A percentile compares a stretch with the other conserved stretches of the same genome.
These are phyloP conservation scores for Drosophila mettleri DNA, from an alignment of 2,888 invertebrate species.

Conservation along the genomic window DNA sequence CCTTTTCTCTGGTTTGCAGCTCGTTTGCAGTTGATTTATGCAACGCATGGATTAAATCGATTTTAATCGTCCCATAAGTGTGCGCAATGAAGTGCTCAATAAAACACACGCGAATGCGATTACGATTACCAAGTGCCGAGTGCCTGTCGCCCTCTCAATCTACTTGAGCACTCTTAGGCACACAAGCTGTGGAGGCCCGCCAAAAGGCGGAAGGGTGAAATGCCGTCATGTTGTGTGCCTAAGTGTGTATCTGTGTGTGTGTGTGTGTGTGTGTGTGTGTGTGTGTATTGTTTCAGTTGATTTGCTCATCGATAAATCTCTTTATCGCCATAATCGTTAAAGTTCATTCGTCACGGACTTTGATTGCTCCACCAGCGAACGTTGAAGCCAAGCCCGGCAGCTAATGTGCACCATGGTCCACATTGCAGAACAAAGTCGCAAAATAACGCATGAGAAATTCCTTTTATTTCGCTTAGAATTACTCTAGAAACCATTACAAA, in stretches of 20 bases:
- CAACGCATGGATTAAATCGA: slow-evolving; percentile 70
- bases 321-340: slow-evolving; percentile 78
- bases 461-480: too few relatives aligned
- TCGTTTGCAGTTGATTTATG: slow-evolving; percentile 65
- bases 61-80: slow-evolving; percentile 76
- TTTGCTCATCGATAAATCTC: slow-evolving; percentile 75
- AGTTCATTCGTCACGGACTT: slow-evolving; percentile 74
- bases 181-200: slow-evolving; percentile 25
- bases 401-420: slow-evolving; percentile 37
- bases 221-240: slow-evolving; percentile 11
- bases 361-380: slow-evolving; percentile 59
- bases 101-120: slow-evolving; percentile 67
- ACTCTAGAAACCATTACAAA: too few relatives aligned
- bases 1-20: slow-evolving; percentile 18
- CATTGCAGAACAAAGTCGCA: background rate
- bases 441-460: too few relatives aligned
- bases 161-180: slow-evolving; percentile 48
- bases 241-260: slow-evolving; percentile 5
- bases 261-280: slow-evolving; percentile 30
- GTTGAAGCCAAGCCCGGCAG: slow-evolving; percentile 24
- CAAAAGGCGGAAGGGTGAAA: slow-evolving; percentile 49
- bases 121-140: slow-evolving; percentile 8
- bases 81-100: slow-evolving; percentile 73
- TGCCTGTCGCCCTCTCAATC: slow-evolving; percentile 33
- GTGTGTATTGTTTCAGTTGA: slow-evolving; percentile 64